Evolutionary conservation across 2,888 invertebrate species (phyloP), one percentile per base, ranked within the genome.

Genomic region (Sminthurinus aureus): DNA sequence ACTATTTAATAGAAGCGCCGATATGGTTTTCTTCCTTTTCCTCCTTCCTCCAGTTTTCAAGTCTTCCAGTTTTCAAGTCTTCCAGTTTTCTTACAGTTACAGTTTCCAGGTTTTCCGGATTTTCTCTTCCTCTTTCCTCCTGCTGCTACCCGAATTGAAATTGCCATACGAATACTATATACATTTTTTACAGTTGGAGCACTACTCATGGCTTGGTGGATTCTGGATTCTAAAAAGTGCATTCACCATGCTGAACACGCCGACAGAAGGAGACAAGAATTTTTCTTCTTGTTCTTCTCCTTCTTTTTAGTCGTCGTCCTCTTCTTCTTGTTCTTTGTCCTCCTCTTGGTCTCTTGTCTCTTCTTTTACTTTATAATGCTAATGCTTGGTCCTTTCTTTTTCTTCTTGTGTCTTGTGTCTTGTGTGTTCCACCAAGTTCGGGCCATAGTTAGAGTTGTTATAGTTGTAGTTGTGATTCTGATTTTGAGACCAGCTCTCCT

Each of bases 231-330:
- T 15, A 58, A 58, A 58, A 58, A 58, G 58, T 58, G 58, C 71
- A 71, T 71, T 71, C 22, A 26, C 20, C 20, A 71, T 71, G 71
- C 71, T 71, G 22, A 71, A 71, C 71, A 71, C 71, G 71, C 24
- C 71, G 22, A 71, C 24, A 24, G 71, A 71, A 22, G 24, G 24
- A 71, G 71, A 71, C 67, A 69, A 26, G 24, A 71, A 71, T 20
- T 71, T 71, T 71, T 22, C 13, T 58, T 18, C 18, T 58, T 18
- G 58, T 58, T 38, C 18, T 58, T 58, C 58, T 58, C 9, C 1
- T 58, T 15, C 52, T 52, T 22, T 9, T 22, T 22, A 9, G 24
- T 71, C 6, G 22, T 20, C 71, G 12, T 66, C 24, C 4, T 71
- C 24, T 71, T 24, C 8, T 24, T 69, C 20, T 3, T 24, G 26